Conservation (phyloP, 1,140 invertebrate genomes). For the Macrobrachium rosenbergii region DNA sequence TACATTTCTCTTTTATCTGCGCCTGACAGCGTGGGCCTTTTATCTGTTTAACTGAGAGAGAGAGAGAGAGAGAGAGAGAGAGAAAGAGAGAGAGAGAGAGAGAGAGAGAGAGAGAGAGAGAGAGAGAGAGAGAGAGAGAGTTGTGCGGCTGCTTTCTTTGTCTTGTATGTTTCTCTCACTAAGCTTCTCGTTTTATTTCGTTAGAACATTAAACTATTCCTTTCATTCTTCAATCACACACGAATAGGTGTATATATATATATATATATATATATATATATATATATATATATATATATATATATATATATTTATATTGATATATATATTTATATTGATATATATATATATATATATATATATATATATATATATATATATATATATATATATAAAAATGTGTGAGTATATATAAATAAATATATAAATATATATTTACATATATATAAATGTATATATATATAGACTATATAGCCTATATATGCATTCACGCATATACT, state of each 20-base stretch:
- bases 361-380: conserved; percentile 17
- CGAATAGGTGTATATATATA: not conserved
- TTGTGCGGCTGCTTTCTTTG: too few species aligned
- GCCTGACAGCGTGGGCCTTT: too few species aligned
- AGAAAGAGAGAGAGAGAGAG: too few species aligned
- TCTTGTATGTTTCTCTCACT: too few species aligned
- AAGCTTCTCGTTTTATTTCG: too few species aligned
- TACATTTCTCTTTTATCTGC: too few species aligned
- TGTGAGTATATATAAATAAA: not conserved
- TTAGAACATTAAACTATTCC: too few species aligned
- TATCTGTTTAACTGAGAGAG: too few species aligned
- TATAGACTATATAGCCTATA: not conserved
- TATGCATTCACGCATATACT: not conserved
- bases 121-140: too few species aligned
- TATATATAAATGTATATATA: conserved; percentile 3
- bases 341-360: conserved; percentile 17
- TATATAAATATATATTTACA: not conserved
- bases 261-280: conserved; percentile 17
- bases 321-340: not conserved
- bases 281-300: not conserved
- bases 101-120: too few species aligned
- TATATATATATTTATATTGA: not conserved
- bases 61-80: too few species aligned
- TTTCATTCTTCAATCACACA: too few species aligned
- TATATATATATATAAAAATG: not conserved